Evolutionary conservation across 2,797 vertebrate genomes (phyloP).

Genomic region (Falco novaeseelandiae): DNA sequence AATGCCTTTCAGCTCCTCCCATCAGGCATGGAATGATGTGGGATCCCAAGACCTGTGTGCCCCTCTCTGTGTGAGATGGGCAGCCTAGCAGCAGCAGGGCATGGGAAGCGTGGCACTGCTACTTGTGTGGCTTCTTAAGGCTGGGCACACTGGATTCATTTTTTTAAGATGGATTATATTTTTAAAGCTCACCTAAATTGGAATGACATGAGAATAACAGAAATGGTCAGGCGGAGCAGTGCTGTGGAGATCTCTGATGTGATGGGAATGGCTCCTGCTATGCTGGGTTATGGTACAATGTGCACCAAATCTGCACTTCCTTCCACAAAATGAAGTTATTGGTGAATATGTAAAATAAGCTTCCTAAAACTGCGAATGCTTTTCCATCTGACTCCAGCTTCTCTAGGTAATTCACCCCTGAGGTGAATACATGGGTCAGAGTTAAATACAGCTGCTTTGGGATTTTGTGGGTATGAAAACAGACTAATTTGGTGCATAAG

Average conservation of each 20-base stretch:
- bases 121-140: accelerated
- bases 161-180: background rate
- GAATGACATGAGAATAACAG: background rate
- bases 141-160: background rate
- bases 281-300: accelerated
- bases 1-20: background rate
- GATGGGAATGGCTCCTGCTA: background rate
- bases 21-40: accelerated
- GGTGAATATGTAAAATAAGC: slow-evolving; percentile 31
- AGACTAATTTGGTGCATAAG: slow-evolving; percentile 70
- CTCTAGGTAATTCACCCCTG: slow-evolving; percentile 65
- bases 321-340: background rate
- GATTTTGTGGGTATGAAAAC: slow-evolving; percentile 66
- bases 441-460: slow-evolving; percentile 67
- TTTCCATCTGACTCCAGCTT: slow-evolving; percentile 30
- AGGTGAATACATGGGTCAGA: slow-evolving; percentile 70
- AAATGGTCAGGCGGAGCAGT: background rate
- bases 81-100: background rate
- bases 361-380: slow-evolving; percentile 4
- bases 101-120: accelerated
- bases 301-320: background rate
- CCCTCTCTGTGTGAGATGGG: background rate
- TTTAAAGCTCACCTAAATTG: background rate
- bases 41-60: background rate
- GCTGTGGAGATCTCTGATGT: background rate